These are phyloP conservation scores for Theodoxus fluviatilis DNA, from an alignment of 2,888 invertebrate genomes.

Conservation along the genomic window DNA sequence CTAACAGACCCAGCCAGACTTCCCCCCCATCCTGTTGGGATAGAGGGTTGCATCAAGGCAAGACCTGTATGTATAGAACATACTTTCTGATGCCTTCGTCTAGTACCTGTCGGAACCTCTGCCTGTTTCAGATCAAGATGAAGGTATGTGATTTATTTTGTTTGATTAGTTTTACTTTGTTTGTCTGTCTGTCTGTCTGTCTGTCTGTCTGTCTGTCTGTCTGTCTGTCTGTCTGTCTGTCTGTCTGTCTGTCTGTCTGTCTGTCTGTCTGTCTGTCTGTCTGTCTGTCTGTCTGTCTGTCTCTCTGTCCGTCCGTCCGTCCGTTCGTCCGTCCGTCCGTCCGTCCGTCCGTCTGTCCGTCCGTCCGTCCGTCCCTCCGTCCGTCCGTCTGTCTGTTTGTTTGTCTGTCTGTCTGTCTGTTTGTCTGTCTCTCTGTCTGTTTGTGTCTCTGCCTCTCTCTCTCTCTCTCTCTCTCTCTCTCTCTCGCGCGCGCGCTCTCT, in stretches of 20 bases:
- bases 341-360: not conserved
- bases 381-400: not conserved
- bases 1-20: too few relatives aligned
- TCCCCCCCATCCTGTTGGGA: too few relatives aligned
- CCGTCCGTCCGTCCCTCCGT: not conserved
- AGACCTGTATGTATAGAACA: too few relatives aligned
- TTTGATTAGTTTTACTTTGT: too few relatives aligned
- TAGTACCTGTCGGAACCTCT: too few relatives aligned
- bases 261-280: slow-evolving; percentile 9
- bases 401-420: not conserved
- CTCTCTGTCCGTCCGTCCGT: not conserved
- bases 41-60: too few relatives aligned
- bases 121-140: too few relatives aligned
- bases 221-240: not conserved
- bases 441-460: not conserved
- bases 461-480: not conserved
- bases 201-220: not conserved
- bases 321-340: not conserved
- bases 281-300: slow-evolving; percentile 11
- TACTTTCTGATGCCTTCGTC: too few relatives aligned
- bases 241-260: not conserved
- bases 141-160: too few relatives aligned
- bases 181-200: too few relatives aligned
- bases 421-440: slow-evolving; percentile 1
- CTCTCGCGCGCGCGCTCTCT: not conserved